Percentiles rank a stretch among this genome's conserved stretches.
Conservation (phyloP, 2,888 invertebrate genomes). For the Phania funesta region DNA sequence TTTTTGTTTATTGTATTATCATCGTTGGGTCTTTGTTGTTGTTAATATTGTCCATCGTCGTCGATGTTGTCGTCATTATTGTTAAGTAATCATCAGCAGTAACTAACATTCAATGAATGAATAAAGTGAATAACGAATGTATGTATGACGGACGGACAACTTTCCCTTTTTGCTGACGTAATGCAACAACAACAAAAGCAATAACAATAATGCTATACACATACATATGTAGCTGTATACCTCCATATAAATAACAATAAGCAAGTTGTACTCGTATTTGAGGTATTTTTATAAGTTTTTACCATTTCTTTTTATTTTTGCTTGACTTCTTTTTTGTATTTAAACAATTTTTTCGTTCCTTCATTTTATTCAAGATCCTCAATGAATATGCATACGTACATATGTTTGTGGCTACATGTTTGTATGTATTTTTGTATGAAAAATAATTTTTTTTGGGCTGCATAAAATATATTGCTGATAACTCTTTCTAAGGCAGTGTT, state of each 20-base stretch:
- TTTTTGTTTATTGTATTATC: not conserved
- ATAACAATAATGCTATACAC: not conserved
- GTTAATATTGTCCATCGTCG: conserved; percentile 35
- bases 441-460: too few species aligned
- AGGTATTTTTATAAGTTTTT: conserved; percentile 12
- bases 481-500: too few species aligned
- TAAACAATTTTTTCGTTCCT: not conserved
- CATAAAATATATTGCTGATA: too few species aligned
- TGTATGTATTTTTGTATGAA: too few species aligned
- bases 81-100: conserved; percentile 13
- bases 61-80: conserved; percentile 4
- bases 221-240: not conserved
- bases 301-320: conserved; percentile 10
- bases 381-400: not conserved
- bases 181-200: not conserved
- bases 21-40: not conserved
- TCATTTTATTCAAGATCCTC: not conserved
- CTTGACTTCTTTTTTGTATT: not conserved
- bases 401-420: too few species aligned
- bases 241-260: conserved; percentile 18
- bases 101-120: conserved; percentile 54
- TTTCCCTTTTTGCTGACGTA: conserved; percentile 72
- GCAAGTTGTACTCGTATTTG: too few species aligned
- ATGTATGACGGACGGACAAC: conserved; percentile 60
- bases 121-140: conserved; percentile 35